phyloP scores from a whole-genome alignment of 2,888 invertebrate species.

The Calameuta filiformis region DNA sequence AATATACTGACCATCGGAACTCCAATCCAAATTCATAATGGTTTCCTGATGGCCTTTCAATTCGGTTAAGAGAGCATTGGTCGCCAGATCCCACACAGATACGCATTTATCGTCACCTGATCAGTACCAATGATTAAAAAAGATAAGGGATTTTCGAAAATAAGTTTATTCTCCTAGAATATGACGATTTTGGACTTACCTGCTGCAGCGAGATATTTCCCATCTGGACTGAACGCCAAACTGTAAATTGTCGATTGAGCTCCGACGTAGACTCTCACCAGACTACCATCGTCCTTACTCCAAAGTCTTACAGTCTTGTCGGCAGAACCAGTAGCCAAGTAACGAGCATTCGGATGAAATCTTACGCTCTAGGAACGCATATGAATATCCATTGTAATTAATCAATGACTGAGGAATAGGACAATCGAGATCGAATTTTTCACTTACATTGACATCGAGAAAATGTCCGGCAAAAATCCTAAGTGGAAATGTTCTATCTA shows the following conservation, averaged over 20 bases:
- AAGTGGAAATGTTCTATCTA: conserved; percentile 84
- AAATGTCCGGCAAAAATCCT: conserved; percentile 90
- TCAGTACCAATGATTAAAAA: not conserved
- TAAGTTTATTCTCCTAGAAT: not conserved
- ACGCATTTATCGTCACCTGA: conserved; percentile 60
- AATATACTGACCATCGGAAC: conserved; percentile 61
- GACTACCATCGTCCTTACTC: conserved; percentile 84
- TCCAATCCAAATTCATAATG: conserved; percentile 63
- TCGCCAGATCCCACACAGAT: conserved; percentile 60
- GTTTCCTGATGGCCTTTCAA: conserved; percentile 62
- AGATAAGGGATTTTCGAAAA: conserved; percentile 8
- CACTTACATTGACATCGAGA: conserved; percentile 85
- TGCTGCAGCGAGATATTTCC: conserved; percentile 85
- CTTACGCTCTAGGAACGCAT: conserved; percentile 75
- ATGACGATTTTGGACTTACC: conserved; percentile 68
- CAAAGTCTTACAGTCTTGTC: conserved; percentile 90
- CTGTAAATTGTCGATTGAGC: conserved; percentile 81
- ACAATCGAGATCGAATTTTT: not conserved
- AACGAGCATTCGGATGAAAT: conserved; percentile 93
- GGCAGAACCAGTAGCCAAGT: conserved; percentile 90
- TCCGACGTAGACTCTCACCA: conserved; percentile 83
- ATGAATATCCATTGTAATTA: conserved; percentile 10
- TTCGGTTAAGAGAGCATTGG: conserved; percentile 56
- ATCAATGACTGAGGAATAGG: not conserved
- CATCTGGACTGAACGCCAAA: conserved; percentile 86